A percentile compares a stretch with the other conserved stretches of the same genome.
Evolutionary conservation across 2,888 invertebrate species (phyloP).

Genomic region (Hypolimnas misippus): DNA sequence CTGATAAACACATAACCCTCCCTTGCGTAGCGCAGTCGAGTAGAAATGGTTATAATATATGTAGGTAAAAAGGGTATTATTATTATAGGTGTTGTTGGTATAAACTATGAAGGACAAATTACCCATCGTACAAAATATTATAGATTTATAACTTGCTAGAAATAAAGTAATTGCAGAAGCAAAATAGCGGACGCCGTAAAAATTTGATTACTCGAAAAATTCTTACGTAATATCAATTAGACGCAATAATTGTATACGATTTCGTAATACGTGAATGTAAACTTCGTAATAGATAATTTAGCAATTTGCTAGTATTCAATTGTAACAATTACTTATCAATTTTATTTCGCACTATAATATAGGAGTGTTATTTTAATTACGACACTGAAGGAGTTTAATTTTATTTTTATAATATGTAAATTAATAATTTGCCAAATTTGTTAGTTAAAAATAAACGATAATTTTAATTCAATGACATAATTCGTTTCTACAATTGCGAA

Average conservation of each 20-base stretch:
- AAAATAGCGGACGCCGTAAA: slow-evolving; percentile 26
- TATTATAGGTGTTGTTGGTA: too few species aligned
- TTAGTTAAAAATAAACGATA: background rate
- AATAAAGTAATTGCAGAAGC: slow-evolving; percentile 19
- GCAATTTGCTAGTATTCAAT: slow-evolving; percentile 14
- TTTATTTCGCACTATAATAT: background rate
- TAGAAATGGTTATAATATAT: too few species aligned
- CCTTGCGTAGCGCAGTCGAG: too few species aligned
- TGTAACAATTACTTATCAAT: slow-evolving; percentile 4
- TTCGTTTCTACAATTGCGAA: too few species aligned
- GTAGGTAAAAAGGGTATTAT: too few species aligned
- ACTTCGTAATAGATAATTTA: slow-evolving; percentile 21
- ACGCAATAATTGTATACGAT: slow-evolving; percentile 18
- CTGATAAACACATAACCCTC: too few species aligned
- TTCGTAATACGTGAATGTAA: slow-evolving; percentile 23
- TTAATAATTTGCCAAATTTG: background rate
- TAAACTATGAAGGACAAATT: too few species aligned
- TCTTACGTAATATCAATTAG: slow-evolving; percentile 27
- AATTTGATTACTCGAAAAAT: slow-evolving; percentile 23
- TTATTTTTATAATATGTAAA: background rate
- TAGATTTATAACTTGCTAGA: background rate
- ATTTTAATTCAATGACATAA: too few species aligned
- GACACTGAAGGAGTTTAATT: background rate
- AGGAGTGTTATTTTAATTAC: background rate
- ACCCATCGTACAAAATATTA: too few species aligned